Base-by-base conservation (phyloP, 2,113 vertebrate genomes). In the Hippocampus abdominalis region DNA sequence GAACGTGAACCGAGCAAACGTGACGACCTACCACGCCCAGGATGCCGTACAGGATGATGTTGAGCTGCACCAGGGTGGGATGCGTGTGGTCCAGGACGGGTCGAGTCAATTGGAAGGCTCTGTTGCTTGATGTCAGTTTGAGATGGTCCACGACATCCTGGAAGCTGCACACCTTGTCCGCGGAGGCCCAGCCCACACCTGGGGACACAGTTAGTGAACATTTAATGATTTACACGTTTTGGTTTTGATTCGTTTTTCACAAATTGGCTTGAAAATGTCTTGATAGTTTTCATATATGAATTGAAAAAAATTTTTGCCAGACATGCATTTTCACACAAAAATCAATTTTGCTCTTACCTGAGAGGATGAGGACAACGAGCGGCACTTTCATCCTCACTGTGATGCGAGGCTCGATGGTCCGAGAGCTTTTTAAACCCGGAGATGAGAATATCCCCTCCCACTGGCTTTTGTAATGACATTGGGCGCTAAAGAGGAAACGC, bases 71-170 rank as follows among this genome's bases (percentile, higher is more conserved):
- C 0, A 42, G 0, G 1, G 91, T 92, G 46, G 64, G 68, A 20
- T 56, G 68, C 10, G 63, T 89, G 86, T 91, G 36, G 74, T 92
- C 88, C 76, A 83, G 66, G 18, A 88, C 83, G 0, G 91, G 90
- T 8, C 91, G 86, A 16, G 84, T 85, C 54, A 81, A 2, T 75
- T 70, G 87, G 11, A 66, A 87, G n/a, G 66, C 27, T 0, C 51
- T 57, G 61, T 70, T 87, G 13, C 70, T 72, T n/a, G 3, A 36
- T 16, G 88, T 88, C 49, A 92, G 70, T 78, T 92, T 91, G 78
- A 92, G 75, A 69, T 90, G 59, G 44, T 89, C 84, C 73, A 91
- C 27, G 4, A 92, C 67, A 9, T 91, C 89, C 59, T 88, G 83
- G 64, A 87, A 86, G n/a, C 71, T 86, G 72, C 91, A 92, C 18